Percentiles rank a stretch among this genome's conserved stretches.
Evolutionary conservation across 1,140 invertebrate genomes (phyloP).

Genomic region (Varroa destructor): DNA sequence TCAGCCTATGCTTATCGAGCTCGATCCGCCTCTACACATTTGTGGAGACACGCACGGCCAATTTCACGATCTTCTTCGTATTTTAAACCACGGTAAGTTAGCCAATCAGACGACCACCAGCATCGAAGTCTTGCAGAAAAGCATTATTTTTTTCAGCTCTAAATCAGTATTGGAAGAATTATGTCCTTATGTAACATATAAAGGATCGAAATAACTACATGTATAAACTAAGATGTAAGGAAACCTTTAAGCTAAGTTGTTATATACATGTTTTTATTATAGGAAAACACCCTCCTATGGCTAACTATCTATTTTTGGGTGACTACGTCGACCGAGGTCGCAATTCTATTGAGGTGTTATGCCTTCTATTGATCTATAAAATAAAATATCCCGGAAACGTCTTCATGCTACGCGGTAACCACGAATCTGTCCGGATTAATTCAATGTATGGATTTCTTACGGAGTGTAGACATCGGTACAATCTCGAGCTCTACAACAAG

Average conservation of each 20-base stretch:
- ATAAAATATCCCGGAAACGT: background rate
- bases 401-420: conserved; percentile 37
- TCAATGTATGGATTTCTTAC: conserved; percentile 8
- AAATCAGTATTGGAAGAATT: too few species aligned
- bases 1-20: background rate
- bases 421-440: background rate
- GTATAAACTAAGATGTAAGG: too few species aligned
- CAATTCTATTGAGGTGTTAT: background rate
- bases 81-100: conserved; percentile 45
- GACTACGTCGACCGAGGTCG: conserved; percentile 43
- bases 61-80: conserved; percentile 44
- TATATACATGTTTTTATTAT: too few species aligned
- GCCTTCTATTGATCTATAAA: conserved; percentile 5
- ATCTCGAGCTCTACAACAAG: conserved; percentile 37
- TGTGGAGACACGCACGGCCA: conserved; percentile 46
- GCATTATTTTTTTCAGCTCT: too few species aligned
- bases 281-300: conserved; percentile 37
- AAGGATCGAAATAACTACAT: too few species aligned
- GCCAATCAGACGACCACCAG: conserved; percentile 32
- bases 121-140: too few species aligned
- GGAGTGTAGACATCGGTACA: conserved; percentile 20
- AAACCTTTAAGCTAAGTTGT: too few species aligned
- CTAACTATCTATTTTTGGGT: conserved; percentile 45
- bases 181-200: too few species aligned
- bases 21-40: conserved; percentile 5